Evolutionary conservation across 2,888 invertebrate species (phyloP).

Genomic region (Acronicta psi): DNA sequence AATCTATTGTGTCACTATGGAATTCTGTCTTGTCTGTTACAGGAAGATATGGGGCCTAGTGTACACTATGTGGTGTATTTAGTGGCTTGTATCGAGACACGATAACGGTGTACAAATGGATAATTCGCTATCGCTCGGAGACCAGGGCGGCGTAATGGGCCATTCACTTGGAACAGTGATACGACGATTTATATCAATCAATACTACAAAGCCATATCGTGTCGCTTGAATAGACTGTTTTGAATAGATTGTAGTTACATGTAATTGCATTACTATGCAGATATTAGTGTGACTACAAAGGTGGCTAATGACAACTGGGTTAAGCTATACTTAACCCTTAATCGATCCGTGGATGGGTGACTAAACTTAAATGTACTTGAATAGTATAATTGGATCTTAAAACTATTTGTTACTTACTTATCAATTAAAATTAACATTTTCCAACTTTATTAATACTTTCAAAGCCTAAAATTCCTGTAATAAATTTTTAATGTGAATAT

Average conservation of each 20-base stretch:
- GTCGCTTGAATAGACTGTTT: conserved; percentile 21
- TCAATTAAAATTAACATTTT: no score
- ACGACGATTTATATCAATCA: conserved; percentile 43
- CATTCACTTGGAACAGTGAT: conserved; percentile 35
- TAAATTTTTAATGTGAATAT: no score
- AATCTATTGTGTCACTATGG: no score
- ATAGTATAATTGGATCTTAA: no score
- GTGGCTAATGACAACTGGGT: no score
- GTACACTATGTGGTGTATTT: conserved; percentile 18
- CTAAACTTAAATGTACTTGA: no score
- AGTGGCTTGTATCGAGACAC: conserved; percentile 18
- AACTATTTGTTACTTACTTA: no score
- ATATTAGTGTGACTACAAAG: conserved; percentile 13
- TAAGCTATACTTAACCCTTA: no score
- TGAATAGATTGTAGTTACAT: conserved; percentile 25
- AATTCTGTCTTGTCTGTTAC: conserved; percentile 22
- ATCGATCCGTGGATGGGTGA: no score
- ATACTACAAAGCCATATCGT: conserved; percentile 41
- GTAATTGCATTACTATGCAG: conserved; percentile 27
- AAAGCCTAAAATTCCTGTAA: no score
- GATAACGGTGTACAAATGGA: conserved; percentile 38
- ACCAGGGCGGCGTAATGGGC: conserved; percentile 34
- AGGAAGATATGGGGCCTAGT: conserved; percentile 7
- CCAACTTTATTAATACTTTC: no score
- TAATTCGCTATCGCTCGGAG: conserved; percentile 47